Base-by-base conservation (phyloP, 2,888 invertebrate species). In the Galerucella nymphaeae region DNA sequence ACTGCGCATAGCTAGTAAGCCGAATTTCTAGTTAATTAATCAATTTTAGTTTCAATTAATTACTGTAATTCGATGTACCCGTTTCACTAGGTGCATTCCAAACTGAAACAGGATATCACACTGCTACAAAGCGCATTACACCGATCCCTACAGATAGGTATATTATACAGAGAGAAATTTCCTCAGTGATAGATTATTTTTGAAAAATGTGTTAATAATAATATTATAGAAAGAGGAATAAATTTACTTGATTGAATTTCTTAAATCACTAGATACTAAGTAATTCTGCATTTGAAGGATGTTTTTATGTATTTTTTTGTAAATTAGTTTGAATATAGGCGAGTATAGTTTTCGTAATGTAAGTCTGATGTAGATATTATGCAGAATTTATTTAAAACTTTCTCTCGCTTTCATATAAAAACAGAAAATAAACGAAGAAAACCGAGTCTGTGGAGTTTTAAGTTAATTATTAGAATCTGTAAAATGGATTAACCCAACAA, bases 21-120 rank as follows among this genome's bases (percentile, higher is more conserved):
- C 64, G 53, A 66, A 62, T 71, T 67, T 58, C 66, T 67, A 76
- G 75, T 75, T 64, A 70, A 76, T 77, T 78, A 75, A 77, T 78
- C 76, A 75, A 77, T 74, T 78, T 75, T 73, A 71, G 75, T 77
- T 76, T 74, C 78, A 76, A 78, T 78, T 76, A 78, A 76, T 77
- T 77, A 74, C 73, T 23, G 70, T 75, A 75, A 75, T 71, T 73
- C 70, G 76, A 71, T 73, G 72, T 67, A 64, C 38, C 69, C 72
- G 72, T 75, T 76, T 73, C 75, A 72, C 62, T 68, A 30, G 66
- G 48, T 70, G 74, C 70, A 61, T 74, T 74, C 70, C 64, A 45
- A 14, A 66, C 62, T 45, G 61, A 53, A 68, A 69, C 41, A 71
- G 68, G 68, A 73, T 63, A 62, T 69, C 18, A 23, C 14, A 57